phyloP scores from a whole-genome alignment of 2,113 vertebrate genomes.

The Campylomormyrus tamandua region DNA sequence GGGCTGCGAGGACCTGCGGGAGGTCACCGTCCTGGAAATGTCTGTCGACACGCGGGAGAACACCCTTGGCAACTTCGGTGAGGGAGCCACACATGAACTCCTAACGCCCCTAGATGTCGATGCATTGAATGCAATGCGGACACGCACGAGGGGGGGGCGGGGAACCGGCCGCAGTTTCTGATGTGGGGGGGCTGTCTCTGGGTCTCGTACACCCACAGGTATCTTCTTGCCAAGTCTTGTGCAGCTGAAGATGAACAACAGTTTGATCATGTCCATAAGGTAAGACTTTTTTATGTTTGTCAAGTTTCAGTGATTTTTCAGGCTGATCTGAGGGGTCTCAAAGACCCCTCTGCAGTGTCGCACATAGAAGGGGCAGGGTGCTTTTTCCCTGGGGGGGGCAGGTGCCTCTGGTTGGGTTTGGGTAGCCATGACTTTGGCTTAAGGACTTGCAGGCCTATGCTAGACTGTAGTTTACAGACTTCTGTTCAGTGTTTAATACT shows the following conservation, averaged over 20 bases:
- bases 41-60: slow-evolving; percentile 71
- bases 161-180: slow-evolving; percentile 6
- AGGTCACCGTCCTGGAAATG: slow-evolving; percentile 69
- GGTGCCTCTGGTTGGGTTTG: not conserved
- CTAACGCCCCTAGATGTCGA: too few species aligned
- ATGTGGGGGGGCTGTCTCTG: slow-evolving; percentile 17
- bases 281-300: slow-evolving; percentile 50
- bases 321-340: not conserved
- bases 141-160: not conserved
- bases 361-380: not conserved
- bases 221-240: slow-evolving; percentile 75
- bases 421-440: not conserved
- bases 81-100: slow-evolving; percentile 41
- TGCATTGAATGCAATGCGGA: not conserved
- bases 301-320: not conserved
- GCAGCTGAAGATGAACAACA: slow-evolving; percentile 84
- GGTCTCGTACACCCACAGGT: slow-evolving; percentile 60
- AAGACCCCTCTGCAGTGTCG: not conserved
- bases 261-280: slow-evolving; percentile 78
- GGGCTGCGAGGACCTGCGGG: slow-evolving; percentile 63
- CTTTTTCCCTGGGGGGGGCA: too few species aligned
- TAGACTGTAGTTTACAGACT: not conserved
- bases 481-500: not conserved
- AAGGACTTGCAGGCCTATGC: not conserved
- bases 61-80: slow-evolving; percentile 83